Percentiles rank a stretch among this genome's conserved stretches.
Evolutionary conservation across 2,888 invertebrate genomes (phyloP).

Genomic region (Theretra japonica): DNA sequence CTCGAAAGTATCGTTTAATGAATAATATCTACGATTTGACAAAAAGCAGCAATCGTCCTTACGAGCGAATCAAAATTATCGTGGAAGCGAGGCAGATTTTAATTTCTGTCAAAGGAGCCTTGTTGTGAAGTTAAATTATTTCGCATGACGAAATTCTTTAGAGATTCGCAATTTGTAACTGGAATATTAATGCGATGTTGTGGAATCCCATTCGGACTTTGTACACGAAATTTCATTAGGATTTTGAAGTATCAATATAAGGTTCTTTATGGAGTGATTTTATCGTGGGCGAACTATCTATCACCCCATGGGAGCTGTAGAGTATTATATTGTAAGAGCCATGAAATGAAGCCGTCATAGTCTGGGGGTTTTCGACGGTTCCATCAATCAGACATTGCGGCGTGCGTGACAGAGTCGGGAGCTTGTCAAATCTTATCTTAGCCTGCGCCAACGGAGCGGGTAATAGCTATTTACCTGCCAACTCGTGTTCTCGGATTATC

Average conservation of each 20-base stretch:
- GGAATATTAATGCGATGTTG: conserved; percentile 61
- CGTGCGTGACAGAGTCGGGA: conserved; percentile 43
- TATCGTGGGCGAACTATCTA: conserved; percentile 46
- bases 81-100: conserved; percentile 61
- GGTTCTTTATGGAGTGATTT: conserved; percentile 11
- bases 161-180: conserved; percentile 65
- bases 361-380: conserved; percentile 53
- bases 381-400: conserved; percentile 73
- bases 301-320: conserved; percentile 48
- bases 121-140: conserved; percentile 75
- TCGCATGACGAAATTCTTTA: conserved; percentile 71
- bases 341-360: conserved; percentile 76
- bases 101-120: conserved; percentile 66
- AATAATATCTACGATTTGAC: conserved; percentile 71
- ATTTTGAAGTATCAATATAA: background rate
- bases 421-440: conserved; percentile 76
- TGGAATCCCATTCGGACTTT: conserved; percentile 53
- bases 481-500: conserved; percentile 71
- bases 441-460: conserved; percentile 72
- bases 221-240: conserved; percentile 14
- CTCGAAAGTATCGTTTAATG: conserved; percentile 78
- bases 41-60: conserved; percentile 58
- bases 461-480: conserved; percentile 83
- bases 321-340: conserved; percentile 66
- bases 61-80: conserved; percentile 63